Conservation (phyloP, 1,140 invertebrate genomes). For the Oreohelix idahoensis region DNA sequence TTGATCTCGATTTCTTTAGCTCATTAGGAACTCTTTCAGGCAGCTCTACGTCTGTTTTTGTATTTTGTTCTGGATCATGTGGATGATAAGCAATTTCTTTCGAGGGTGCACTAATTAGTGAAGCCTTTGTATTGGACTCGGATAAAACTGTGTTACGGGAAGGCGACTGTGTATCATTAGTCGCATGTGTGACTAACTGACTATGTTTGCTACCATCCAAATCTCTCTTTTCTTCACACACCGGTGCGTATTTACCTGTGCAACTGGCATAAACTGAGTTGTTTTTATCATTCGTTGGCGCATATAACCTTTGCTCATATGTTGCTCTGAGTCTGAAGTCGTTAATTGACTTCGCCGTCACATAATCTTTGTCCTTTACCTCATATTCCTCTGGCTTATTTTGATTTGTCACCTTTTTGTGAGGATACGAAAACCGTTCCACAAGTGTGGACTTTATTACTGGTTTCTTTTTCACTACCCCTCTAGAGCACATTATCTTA, state of each 20-base stretch:
- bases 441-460: conserved; percentile 35
- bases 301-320: not conserved
- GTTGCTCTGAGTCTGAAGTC: not conserved
- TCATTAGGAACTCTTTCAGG: conserved; percentile 60
- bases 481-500: conserved; percentile 51
- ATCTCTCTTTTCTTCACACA: not conserved
- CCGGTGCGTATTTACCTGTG: not conserved
- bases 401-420: not conserved
- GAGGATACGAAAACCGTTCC: not conserved
- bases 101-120: not conserved
- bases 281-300: not conserved
- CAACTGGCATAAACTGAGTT: not conserved
- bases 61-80: not conserved
- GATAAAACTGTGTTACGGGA: not conserved
- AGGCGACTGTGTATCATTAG: not conserved
- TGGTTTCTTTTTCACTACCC: conserved; percentile 51
- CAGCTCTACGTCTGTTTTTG: conserved; percentile 46
- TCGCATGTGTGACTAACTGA: not conserved
- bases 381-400: not conserved
- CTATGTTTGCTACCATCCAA: not conserved
- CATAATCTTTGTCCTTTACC: not conserved
- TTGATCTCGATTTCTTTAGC: conserved; percentile 59
- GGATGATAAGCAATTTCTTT: not conserved
- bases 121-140: not conserved
- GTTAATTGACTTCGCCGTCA: not conserved